A percentile compares a stretch with the other conserved stretches of the same genome.
These are phyloP conservation scores for Dreissena rostriformis DNA, from an alignment of 1,140 invertebrate species.

Conservation along the genomic window DNA sequence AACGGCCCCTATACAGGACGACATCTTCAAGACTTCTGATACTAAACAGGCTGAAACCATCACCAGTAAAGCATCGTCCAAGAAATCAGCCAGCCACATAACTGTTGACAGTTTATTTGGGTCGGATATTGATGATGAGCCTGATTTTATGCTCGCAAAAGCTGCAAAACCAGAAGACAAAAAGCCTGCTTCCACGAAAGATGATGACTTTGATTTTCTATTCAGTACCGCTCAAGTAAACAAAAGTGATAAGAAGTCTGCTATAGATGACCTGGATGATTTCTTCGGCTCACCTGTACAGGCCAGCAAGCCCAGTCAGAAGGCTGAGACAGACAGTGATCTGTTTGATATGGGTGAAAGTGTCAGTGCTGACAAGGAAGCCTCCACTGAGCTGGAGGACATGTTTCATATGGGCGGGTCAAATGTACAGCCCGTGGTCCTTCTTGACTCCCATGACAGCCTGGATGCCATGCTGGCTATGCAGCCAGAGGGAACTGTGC, in stretches of 20 bases:
- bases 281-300: background rate
- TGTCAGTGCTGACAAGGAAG: background rate
- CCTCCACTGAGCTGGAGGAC: background rate
- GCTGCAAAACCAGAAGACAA: background rate
- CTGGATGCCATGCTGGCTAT: constrained; percentile 28
- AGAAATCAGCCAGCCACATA: background rate
- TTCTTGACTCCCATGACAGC: constrained; percentile 28
- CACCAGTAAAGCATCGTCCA: background rate
- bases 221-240: background rate
- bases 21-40: constrained; percentile 20
- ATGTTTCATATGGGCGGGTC: background rate
- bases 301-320: background rate
- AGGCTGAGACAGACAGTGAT: background rate
- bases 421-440: background rate
- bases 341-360: background rate
- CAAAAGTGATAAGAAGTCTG: background rate
- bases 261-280: constrained; percentile 21
- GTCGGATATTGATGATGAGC: constrained; percentile 35
- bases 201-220: constrained; percentile 16
- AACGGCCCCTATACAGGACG: constrained; percentile 6
- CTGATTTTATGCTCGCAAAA: constrained; percentile 11
- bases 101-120: constrained; percentile 35
- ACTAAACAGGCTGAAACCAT: background rate
- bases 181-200: constrained; percentile 4
- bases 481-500: constrained; percentile 31